A percentile compares a stretch with the other conserved stretches of the same genome.
Conservation (phyloP, 2,888 invertebrate genomes). For the Ariolimax columbianus region DNA sequence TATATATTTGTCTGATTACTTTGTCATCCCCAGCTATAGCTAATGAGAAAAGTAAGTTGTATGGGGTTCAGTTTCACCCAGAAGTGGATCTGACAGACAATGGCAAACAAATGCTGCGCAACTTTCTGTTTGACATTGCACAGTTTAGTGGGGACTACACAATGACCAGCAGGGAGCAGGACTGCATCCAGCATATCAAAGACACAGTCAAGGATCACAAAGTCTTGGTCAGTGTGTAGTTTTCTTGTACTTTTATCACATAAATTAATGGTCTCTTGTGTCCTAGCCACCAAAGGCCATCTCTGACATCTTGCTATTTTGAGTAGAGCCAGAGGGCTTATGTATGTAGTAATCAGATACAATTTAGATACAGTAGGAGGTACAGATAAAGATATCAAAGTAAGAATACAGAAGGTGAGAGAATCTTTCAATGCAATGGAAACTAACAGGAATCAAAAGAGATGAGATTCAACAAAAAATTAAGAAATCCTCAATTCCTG, state of each 20-base stretch:
- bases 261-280: not conserved
- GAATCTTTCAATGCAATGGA: too few species aligned
- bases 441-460: too few species aligned
- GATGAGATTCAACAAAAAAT: too few species aligned
- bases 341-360: too few species aligned
- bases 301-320: too few species aligned
- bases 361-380: too few species aligned
- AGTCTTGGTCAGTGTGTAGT: conserved; percentile 86
- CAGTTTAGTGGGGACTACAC: conserved; percentile 92
- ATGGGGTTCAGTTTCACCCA: conserved; percentile 98
- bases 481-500: too few species aligned
- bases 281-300: not conserved
- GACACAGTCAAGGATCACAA: conserved; percentile 93
- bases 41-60: conserved; percentile 88
- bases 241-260: not conserved
- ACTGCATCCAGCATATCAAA: conserved; percentile 94
- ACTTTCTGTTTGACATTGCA: conserved; percentile 95
- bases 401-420: too few species aligned
- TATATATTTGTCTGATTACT: too few species aligned
- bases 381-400: too few species aligned
- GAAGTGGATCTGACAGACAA: conserved; percentile 96
- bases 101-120: conserved; percentile 93
- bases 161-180: conserved; percentile 89
- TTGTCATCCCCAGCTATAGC: conserved; percentile 78
- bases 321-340: too few species aligned